Evolutionary conservation across 2,888 invertebrate species (phyloP).

Genomic region (Pimpla rufipes): DNA sequence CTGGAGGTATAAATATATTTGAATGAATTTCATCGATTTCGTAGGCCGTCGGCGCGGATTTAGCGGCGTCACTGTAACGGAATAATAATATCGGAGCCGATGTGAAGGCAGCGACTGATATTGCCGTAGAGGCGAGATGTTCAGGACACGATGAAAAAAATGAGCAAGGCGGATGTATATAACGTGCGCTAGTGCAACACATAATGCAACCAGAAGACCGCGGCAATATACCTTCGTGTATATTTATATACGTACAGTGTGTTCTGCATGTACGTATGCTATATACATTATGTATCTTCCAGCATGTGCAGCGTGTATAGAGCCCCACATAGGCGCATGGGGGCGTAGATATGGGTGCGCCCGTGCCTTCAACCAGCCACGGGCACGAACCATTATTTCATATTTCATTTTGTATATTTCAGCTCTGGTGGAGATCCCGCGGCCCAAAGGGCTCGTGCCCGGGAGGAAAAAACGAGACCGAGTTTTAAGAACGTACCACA

Average conservation of each 20-base stretch:
- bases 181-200: conserved; percentile 68
- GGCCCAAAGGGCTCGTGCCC: conserved; percentile 76
- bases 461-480: conserved; percentile 54
- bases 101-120: conserved; percentile 46
- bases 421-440: conserved; percentile 78
- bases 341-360: conserved; percentile 86
- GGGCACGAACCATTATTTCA: conserved; percentile 85
- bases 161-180: conserved; percentile 78
- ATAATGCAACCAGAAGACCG: conserved; percentile 69
- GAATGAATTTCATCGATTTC: conserved; percentile 14
- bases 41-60: conserved; percentile 9
- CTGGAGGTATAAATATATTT: conserved; percentile 3
- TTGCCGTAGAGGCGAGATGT: conserved; percentile 60
- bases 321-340: conserved; percentile 82
- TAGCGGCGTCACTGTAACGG: conserved; percentile 54
- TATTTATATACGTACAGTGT: conserved; percentile 56
- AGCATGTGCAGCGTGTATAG: conserved; percentile 71
- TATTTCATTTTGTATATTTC: conserved; percentile 84
- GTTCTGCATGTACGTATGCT: conserved; percentile 23
- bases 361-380: conserved; percentile 83
- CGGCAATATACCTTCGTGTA: conserved; percentile 40
- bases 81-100: conserved; percentile 45
- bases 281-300: conserved; percentile 71
- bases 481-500: conserved; percentile 59
- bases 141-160: conserved; percentile 68